Conservation (phyloP, 2,888 invertebrate genomes). For the Holacanthella duospinosa region DNA sequence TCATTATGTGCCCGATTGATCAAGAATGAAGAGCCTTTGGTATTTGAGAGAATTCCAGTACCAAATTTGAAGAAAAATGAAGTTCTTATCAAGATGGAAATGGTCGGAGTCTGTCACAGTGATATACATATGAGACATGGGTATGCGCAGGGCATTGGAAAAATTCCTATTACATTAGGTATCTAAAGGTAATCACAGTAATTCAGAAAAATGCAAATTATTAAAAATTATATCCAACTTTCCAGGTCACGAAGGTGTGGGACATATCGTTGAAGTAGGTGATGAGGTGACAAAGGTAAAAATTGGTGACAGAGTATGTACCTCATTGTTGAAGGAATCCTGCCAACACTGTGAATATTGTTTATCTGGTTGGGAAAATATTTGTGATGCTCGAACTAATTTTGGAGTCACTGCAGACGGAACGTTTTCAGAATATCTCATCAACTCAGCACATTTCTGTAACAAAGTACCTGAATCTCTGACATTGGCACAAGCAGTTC, state of each 20-base stretch:
- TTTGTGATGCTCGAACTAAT: background rate
- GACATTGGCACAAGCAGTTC: conserved; percentile 4
- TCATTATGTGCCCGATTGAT: background rate
- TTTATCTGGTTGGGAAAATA: conserved; percentile 11
- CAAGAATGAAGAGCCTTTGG: background rate
- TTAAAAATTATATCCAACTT: background rate
- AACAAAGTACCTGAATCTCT: conserved; percentile 2
- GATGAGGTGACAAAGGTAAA: background rate
- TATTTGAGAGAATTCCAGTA: background rate
- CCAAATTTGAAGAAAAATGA: background rate
- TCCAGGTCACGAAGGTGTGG: conserved; percentile 11
- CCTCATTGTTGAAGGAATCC: conserved; percentile 5
- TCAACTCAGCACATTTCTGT: background rate
- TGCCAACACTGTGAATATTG: conserved; percentile 11
- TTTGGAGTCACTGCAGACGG: conserved; percentile 7
- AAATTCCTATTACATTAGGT: conserved; percentile 7
- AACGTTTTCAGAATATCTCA: conserved; percentile 4
- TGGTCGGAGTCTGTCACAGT: conserved; percentile 7
- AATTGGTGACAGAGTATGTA: conserved; percentile 3
- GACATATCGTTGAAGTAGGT: background rate
- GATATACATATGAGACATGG: conserved; percentile 9
- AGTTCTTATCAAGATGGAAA: conserved; percentile 2
- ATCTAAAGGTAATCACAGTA: no score
- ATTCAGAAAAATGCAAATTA: no score
- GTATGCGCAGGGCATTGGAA: conserved; percentile 4